These are phyloP conservation scores for Sceliomorpha sp. DNA, from an alignment of 2,888 invertebrate species.

Conservation along the genomic window DNA sequence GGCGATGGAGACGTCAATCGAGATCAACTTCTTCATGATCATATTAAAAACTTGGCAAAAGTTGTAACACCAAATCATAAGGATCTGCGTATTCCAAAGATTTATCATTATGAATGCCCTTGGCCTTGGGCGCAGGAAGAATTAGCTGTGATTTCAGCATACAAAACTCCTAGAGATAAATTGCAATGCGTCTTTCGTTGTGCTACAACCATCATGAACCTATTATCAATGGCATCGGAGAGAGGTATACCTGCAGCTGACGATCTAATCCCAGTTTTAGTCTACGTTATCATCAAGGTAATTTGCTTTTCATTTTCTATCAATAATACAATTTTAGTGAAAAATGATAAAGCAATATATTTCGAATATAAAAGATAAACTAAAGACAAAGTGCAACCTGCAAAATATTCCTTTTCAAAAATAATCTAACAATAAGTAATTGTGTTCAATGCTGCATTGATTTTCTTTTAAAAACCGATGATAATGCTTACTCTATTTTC, in stretches of 20 bases:
- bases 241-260: constrained; percentile 92
- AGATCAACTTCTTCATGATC: constrained; percentile 93
- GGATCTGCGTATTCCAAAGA: constrained; percentile 90
- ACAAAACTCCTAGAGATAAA: constrained; percentile 94
- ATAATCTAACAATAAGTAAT: too few species aligned
- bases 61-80: constrained; percentile 90
- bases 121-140: constrained; percentile 97
- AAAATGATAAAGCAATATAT: background rate
- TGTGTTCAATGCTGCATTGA: too few species aligned
- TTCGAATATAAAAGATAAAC: background rate
- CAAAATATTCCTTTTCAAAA: too few species aligned
- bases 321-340: too few species aligned
- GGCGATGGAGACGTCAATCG: constrained; percentile 96
- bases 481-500: constrained; percentile 20
- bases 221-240: constrained; percentile 91
- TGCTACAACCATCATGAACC: constrained; percentile 95
- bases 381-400: background rate
- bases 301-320: too few species aligned
- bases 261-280: constrained; percentile 97
- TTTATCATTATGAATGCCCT: constrained; percentile 94
- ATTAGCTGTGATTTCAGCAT: constrained; percentile 92
- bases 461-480: background rate
- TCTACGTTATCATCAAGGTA: constrained; percentile 97
- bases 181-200: constrained; percentile 91
- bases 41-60: constrained; percentile 90